Evolutionary conservation across 2,113 vertebrate genomes (phyloP).

Genomic region (Nycticorax nycticorax): DNA sequence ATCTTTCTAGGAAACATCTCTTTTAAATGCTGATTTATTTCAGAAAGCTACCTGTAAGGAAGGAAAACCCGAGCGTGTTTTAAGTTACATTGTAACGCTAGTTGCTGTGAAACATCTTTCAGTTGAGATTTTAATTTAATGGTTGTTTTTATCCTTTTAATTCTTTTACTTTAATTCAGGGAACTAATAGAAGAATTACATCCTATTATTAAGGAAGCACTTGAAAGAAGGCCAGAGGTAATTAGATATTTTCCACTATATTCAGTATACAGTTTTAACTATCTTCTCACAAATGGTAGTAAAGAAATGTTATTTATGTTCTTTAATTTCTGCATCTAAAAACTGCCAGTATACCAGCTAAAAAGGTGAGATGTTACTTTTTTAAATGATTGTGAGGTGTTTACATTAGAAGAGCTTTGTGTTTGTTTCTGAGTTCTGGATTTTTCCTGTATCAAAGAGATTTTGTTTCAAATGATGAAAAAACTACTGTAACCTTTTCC

Average conservation of each 20-base stretch:
- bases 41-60: neutral
- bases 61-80: neutral
- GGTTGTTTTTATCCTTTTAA: neutral
- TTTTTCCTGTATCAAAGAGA: neutral
- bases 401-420: neutral
- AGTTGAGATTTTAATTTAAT: neutral
- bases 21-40: neutral
- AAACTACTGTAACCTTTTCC: neutral
- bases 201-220: constrained; percentile 99
- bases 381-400: neutral
- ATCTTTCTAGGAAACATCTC: neutral
- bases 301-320: neutral
- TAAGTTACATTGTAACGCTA: neutral
- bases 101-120: neutral
- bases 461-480: neutral
- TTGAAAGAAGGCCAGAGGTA: constrained; percentile 99
- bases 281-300: neutral
- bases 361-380: neutral
- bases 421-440: neutral
- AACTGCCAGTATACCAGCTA: neutral
- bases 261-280: neutral
- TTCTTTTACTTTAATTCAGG: constrained; percentile 74
- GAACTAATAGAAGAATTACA: constrained; percentile 97
- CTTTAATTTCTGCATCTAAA: neutral
- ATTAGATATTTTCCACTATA: constrained; percentile 33